A percentile compares a stretch with the other conserved stretches of the same genome.
phyloP scores from a whole-genome alignment of 2,888 invertebrate species.

The Yponomeuta cagnagella region DNA sequence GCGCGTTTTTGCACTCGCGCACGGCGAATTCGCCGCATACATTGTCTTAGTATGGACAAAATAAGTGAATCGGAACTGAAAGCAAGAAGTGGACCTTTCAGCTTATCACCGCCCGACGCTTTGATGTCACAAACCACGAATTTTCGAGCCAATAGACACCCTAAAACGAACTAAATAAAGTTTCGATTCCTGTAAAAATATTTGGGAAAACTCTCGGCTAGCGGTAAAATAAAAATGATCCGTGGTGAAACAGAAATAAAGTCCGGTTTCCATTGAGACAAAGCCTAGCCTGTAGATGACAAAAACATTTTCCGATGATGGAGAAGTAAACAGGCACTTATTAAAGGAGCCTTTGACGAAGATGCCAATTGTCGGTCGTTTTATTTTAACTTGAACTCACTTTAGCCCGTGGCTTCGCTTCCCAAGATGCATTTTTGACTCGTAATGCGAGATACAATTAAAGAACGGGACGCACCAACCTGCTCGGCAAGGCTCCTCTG shows the following conservation, averaged over 20 bases:
- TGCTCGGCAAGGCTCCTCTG: no score
- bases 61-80: slow-evolving; percentile 62
- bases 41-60: slow-evolving; percentile 67
- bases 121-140: slow-evolving; percentile 33
- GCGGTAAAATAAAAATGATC: neutral
- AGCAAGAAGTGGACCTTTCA: slow-evolving; percentile 49
- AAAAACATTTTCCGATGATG: slow-evolving; percentile 57
- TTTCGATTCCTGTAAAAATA: neutral
- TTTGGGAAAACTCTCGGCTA: neutral
- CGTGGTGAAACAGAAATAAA: neutral
- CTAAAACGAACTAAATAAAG: neutral
- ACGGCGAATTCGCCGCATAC: slow-evolving; percentile 57
- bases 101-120: slow-evolving; percentile 37
- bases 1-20: slow-evolving; percentile 46
- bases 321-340: slow-evolving; percentile 63
- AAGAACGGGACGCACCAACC: no score
- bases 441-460: no score
- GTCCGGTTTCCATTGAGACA: slow-evolving; percentile 24
- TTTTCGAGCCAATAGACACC: neutral
- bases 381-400: slow-evolving; percentile 29
- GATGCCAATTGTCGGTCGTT: slow-evolving; percentile 54
- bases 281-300: neutral
- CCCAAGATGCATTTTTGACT: no score
- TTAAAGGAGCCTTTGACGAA: slow-evolving; percentile 57
- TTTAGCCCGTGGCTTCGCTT: neutral